Evolutionary conservation across 35 echinoderm and acorn worm genomes (phyloP).

Genomic region (Nesometra sesokonis): DNA sequence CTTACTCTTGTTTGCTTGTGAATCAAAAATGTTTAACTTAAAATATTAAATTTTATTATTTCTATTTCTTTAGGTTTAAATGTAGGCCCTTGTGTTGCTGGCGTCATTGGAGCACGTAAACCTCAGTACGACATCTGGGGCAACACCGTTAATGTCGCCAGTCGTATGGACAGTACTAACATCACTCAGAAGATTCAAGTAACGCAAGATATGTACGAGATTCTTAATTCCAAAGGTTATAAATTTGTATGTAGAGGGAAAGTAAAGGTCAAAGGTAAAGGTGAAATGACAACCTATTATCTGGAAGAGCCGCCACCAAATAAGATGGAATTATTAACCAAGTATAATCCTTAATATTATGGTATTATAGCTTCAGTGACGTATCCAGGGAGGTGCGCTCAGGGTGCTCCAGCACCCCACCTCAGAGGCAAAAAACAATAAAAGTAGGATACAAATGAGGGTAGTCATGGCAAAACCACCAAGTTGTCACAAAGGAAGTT

Average conservation of each 20-base stretch:
- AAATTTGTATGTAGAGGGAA: slow-evolving; percentile 49
- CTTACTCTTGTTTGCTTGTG: no score
- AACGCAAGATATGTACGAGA: slow-evolving; percentile 69
- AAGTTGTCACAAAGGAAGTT: no score
- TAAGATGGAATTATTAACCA: background rate
- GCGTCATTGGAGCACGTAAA: slow-evolving; percentile 94
- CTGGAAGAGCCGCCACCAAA: slow-evolving; percentile 36
- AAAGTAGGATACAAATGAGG: no score
- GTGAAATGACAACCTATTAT: slow-evolving; percentile 95
- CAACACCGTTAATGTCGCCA: slow-evolving; percentile 95
- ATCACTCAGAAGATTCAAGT: slow-evolving; percentile 88
- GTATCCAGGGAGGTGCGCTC: no score
- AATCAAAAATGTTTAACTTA: no score
- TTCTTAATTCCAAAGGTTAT: slow-evolving; percentile 64
- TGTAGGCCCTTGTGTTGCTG: slow-evolving; percentile 77
- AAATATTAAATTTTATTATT: background rate
- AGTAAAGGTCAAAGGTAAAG: slow-evolving; percentile 96
- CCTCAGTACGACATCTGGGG: slow-evolving; percentile 99
- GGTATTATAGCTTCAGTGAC: no score
- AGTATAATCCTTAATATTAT: background rate
- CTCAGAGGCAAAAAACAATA: no score
- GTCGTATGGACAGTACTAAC: slow-evolving; percentile 93
- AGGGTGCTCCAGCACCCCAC: no score
- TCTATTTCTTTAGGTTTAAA: slow-evolving; percentile 58
- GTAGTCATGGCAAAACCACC: no score